Evolutionary conservation across 2,113 vertebrate species (phyloP).

Genomic region (Procavia capensis): DNA sequence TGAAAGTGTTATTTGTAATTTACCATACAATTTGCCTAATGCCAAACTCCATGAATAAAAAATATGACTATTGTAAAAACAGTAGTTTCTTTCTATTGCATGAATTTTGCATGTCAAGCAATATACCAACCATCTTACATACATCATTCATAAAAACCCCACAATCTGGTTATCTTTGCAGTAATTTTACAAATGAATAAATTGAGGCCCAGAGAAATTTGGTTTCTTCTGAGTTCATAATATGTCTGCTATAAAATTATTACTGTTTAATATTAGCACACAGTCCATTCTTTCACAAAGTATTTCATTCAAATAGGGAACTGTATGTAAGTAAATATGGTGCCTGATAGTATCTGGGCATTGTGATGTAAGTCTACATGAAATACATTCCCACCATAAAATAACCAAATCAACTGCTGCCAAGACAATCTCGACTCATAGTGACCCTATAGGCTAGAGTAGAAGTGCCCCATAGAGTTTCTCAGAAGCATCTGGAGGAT

Average conservation of each 20-base stretch:
- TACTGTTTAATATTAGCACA: neutral
- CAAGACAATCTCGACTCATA: no score
- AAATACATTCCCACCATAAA: no score
- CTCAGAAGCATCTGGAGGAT: no score
- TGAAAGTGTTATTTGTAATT: neutral
- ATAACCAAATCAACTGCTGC: no score
- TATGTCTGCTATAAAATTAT: neutral
- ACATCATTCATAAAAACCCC: neutral
- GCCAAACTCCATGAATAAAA: neutral
- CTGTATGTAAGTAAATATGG: neutral
- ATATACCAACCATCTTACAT: neutral
- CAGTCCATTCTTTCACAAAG: neutral
- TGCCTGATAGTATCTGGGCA: neutral
- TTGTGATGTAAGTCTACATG: neutral
- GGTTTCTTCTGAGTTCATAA: neutral
- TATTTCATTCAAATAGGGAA: neutral
- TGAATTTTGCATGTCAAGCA: neutral
- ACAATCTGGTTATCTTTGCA: neutral
- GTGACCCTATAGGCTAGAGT: no score
- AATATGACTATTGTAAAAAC: neutral
- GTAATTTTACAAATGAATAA: neutral
- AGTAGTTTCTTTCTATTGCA: neutral
- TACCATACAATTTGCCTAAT: neutral
- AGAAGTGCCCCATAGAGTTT: no score
- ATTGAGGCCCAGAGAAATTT: neutral